Percentiles rank a stretch among this genome's conserved stretches.
Evolutionary conservation across 1,140 invertebrate species (phyloP).

Genomic region (Zelostemma sp.): DNA sequence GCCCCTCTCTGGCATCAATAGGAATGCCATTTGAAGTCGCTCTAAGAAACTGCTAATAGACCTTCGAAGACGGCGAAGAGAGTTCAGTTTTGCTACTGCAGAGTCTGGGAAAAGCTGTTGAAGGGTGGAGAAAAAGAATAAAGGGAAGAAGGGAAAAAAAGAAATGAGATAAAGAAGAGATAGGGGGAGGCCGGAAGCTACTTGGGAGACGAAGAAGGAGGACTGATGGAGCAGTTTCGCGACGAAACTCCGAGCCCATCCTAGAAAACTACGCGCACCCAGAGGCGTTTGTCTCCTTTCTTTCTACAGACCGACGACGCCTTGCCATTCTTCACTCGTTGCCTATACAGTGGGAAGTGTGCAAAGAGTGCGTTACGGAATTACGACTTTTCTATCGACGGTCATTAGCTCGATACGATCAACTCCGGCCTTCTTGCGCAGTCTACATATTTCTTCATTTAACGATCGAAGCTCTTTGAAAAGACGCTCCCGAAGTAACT

Average conservation of each 20-base stretch:
- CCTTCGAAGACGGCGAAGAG: conserved; percentile 31
- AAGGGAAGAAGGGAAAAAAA: conserved; percentile 12
- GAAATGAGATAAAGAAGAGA: conserved; percentile 23
- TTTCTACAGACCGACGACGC: conserved; percentile 15
- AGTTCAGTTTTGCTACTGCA: conserved; percentile 29
- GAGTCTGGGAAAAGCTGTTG: conserved; percentile 7
- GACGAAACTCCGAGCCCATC: conserved; percentile 43
- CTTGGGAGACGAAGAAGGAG: conserved; percentile 31
- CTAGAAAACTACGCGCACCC: conserved; percentile 35
- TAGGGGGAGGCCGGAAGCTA: conserved; percentile 37
- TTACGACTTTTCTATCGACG: conserved; percentile 47
- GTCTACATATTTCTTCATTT: conserved; percentile 48
- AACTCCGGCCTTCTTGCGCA: conserved; percentile 43
- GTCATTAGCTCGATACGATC: conserved; percentile 58
- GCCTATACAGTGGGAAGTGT: conserved; percentile 18
- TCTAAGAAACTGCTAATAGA: conserved; percentile 64
- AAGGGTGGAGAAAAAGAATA: conserved; percentile 14
- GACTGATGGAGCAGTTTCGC: conserved; percentile 50
- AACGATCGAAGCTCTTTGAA: conserved; percentile 25
- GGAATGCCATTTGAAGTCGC: conserved; percentile 57
- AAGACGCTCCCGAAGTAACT: neutral
- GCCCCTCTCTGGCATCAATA: conserved; percentile 52
- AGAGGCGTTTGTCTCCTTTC: conserved; percentile 25
- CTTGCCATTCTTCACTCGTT: conserved; percentile 34
- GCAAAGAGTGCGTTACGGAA: conserved; percentile 46